Evolutionary conservation across 1,140 invertebrate genomes (phyloP), one percentile per base, ranked within the genome.

Genomic region (Whitmania pigra): DNA sequence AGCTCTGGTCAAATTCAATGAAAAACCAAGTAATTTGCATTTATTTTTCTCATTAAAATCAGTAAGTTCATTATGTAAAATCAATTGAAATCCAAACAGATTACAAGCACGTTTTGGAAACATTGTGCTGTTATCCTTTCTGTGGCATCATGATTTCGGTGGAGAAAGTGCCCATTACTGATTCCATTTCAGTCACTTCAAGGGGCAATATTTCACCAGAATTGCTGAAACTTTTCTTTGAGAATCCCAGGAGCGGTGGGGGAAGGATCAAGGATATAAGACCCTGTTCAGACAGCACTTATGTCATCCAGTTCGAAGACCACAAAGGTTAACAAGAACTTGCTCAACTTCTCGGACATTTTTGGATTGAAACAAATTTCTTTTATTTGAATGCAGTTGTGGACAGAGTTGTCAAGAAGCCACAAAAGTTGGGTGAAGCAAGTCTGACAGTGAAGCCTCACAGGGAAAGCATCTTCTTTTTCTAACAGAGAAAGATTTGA

Each of bases 31-130:
- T 63, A 22, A 63, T 18, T 63, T 63, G 22, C 6, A 13, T 63
- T 63, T 11, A 13, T 63, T 63, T 15, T n/a, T 4, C 29, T 31
- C 57, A 63, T 1, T 31, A 1, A 25, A 63, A 20, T 18, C 5
- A 31, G 11, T 13, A 63, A 15, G 11, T 31, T 63, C 18, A 13
- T n/a, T 31, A 63, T 6, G 6, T 25, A 13, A 22, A 25, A 25
- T 63, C 57, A 63, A 18, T 63, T 31, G 57, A 7, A 63, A 63
- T 31, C 29, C 57, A 63, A 22, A 63, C 57, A 63, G 57, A 63
- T 63, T 63, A 63, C 20, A 31, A 13, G 29, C 7, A 63, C 15
- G 22, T 63, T 22, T 25, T 25, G 18, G 22, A 63, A 25, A 63
- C 57, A n/a, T 63, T 63, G 29, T 63, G 57, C 15, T 13, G 22